phyloP scores from a whole-genome alignment of 1,140 invertebrate genomes.

The Trichoplusia ni region DNA sequence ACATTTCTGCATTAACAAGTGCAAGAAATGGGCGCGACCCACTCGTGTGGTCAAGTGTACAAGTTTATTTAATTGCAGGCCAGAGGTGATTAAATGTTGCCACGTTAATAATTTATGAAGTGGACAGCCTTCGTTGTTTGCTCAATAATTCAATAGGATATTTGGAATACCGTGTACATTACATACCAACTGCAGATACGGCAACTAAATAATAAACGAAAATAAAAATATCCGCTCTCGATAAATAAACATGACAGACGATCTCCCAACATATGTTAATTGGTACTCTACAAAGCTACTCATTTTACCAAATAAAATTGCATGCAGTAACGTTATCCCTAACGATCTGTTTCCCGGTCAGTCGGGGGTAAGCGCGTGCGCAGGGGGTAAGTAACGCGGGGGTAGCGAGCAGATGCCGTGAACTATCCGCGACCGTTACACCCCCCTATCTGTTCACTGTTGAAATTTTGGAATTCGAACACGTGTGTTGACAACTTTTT shows the following conservation, averaged over 20 bases:
- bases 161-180: too few relatives aligned
- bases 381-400: constrained; percentile 50
- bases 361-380: constrained; percentile 37
- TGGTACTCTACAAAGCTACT: constrained; percentile 17
- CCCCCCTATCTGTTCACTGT: constrained; percentile 67
- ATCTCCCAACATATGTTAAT: constrained; percentile 29
- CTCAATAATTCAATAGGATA: not conserved
- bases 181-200: not conserved
- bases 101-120: not conserved
- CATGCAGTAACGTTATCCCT: constrained; percentile 35
- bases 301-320: constrained; percentile 38
- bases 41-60: constrained; percentile 25
- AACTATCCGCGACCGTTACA: constrained; percentile 63
- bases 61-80: constrained; percentile 22
- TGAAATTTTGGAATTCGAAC: constrained; percentile 69
- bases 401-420: constrained; percentile 55
- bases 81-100: constrained; percentile 5
- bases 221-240: constrained; percentile 6
- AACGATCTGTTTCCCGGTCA: constrained; percentile 50
- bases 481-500: constrained; percentile 71
- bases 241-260: constrained; percentile 18
- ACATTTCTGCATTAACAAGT: constrained; percentile 62
- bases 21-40: constrained; percentile 40
- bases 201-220: too few relatives aligned
- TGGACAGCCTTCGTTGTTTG: constrained; percentile 13